phyloP scores from a whole-genome alignment of 2,888 invertebrate species.

The Carcina quercana region DNA sequence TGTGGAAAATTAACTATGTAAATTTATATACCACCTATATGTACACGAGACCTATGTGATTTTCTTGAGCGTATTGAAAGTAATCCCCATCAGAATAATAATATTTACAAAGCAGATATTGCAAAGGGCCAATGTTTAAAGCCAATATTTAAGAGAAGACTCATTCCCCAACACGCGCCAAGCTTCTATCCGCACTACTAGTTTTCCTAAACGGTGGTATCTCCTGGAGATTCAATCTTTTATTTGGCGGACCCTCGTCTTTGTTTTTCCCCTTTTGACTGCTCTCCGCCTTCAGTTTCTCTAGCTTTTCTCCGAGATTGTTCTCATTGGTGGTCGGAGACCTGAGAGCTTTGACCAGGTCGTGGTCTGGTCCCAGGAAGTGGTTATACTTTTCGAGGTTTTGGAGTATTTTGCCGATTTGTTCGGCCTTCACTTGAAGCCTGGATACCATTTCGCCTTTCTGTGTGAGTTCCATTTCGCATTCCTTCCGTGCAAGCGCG shows the following conservation, averaged over 20 bases:
- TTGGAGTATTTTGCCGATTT: slow-evolving; percentile 94
- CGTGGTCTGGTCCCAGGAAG: slow-evolving; percentile 77
- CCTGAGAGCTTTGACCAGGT: slow-evolving; percentile 62
- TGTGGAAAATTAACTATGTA: too few species aligned
- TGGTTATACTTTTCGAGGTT: slow-evolving; percentile 92
- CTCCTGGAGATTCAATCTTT: slow-evolving; percentile 69
- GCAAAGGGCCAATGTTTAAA: background rate
- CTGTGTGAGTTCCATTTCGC: slow-evolving; percentile 95
- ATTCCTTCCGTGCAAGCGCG: slow-evolving; percentile 81
- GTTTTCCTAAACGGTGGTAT: slow-evolving; percentile 66
- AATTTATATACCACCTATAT: too few species aligned
- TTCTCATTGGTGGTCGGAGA: slow-evolving; percentile 60
- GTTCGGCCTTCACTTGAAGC: slow-evolving; percentile 95
- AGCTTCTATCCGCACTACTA: slow-evolving; percentile 38
- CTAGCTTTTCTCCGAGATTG: slow-evolving; percentile 52
- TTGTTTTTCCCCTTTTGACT: slow-evolving; percentile 64
- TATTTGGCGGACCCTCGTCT: slow-evolving; percentile 73
- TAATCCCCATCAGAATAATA: too few species aligned
- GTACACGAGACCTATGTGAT: too few species aligned
- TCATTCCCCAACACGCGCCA: slow-evolving; percentile 31
- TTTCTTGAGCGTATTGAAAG: too few species aligned
- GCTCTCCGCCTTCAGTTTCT: slow-evolving; percentile 52
- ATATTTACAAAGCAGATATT: too few species aligned
- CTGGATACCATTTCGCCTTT: slow-evolving; percentile 97
- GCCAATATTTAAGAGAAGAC: slow-evolving; percentile 1